Evolutionary conservation across 2,888 invertebrate genomes (phyloP), one percentile per base, ranked within the genome.

Genomic region (Coremacera marginata): DNA sequence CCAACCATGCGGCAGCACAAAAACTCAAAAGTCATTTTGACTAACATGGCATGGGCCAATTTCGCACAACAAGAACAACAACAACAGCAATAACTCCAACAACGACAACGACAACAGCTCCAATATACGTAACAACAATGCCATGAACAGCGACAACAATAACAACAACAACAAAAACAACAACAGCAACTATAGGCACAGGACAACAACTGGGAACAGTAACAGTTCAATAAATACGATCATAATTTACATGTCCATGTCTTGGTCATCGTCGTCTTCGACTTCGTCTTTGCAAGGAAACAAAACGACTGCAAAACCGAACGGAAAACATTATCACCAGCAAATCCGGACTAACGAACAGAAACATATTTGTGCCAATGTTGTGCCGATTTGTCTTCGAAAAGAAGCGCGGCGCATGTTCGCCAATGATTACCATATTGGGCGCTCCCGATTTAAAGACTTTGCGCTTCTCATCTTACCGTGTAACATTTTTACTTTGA

Each of bases 161-260:
- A 75, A 57, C 57, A 44, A 52, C 19, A 57, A 34, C 44, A 74
- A n/a, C n/a, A n/a, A n/a, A n/a, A n/a, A n/a, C n/a, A n/a, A 27
- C 57, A 67, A 65, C 44, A 63, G 22, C 37, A 65, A 67, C 57
- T 52, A 5, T 14, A 44, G n/a, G n/a, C 44, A 70, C 68, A 68
- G 27, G 1, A 52, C 9, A 70, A 72, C 79, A 79, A 75, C 63
- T 80, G 72, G 76, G 63, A 79, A 80, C 78, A 79, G 77, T 80
- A 80, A 80, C 79, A 81, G 78, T 80, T 81, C 80, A 81, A 81
- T 81, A 82, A 81, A 80, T 80, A 79, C 78, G 72, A 71, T 77
- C 78, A 79, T 82, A 80, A 80, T 79, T 81, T 81, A 78, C 81
- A 80, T 80, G 79, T 67, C 37, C 74, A 65, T 74, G 74, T 74